Evolutionary conservation across 2,888 invertebrate genomes (phyloP).

Genomic region (Lasiommata megera): DNA sequence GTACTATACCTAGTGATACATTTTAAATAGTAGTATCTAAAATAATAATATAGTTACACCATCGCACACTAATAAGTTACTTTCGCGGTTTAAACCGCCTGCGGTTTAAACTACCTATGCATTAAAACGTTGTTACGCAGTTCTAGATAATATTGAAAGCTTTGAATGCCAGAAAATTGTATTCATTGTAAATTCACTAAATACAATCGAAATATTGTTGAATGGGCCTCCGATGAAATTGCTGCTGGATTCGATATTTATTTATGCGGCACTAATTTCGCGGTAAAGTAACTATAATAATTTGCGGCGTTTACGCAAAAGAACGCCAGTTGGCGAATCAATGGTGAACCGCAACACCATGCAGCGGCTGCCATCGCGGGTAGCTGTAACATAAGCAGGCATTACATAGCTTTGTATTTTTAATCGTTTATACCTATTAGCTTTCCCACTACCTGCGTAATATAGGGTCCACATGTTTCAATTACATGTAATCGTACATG

Average conservation of each 20-base stretch:
- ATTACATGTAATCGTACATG: no score
- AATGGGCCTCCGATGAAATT: constrained; percentile 1
- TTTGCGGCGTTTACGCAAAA: constrained; percentile 9
- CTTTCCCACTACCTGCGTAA: no score
- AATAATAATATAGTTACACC: no score
- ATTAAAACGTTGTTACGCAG: no score
- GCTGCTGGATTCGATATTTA: constrained; percentile 3
- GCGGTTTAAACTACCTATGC: no score
- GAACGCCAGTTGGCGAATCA: constrained; percentile 43
- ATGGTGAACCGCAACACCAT: constrained; percentile 44
- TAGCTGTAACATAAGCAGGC: neutral
- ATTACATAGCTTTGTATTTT: neutral
- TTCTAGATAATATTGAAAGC: neutral
- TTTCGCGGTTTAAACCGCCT: no score
- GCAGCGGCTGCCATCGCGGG: constrained; percentile 30
- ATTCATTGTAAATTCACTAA: neutral
- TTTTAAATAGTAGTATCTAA: no score
- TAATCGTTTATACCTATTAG: neutral
- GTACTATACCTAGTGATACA: no score
- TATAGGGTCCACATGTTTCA: no score
- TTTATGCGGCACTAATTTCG: constrained; percentile 28
- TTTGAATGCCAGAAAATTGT: constrained; percentile 1
- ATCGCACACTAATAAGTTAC: no score
- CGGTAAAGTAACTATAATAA: constrained; percentile 36
- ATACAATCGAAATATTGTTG: neutral